Base-by-base conservation (phyloP, 2,888 invertebrate genomes). In the Leptogaster cylindrica region DNA sequence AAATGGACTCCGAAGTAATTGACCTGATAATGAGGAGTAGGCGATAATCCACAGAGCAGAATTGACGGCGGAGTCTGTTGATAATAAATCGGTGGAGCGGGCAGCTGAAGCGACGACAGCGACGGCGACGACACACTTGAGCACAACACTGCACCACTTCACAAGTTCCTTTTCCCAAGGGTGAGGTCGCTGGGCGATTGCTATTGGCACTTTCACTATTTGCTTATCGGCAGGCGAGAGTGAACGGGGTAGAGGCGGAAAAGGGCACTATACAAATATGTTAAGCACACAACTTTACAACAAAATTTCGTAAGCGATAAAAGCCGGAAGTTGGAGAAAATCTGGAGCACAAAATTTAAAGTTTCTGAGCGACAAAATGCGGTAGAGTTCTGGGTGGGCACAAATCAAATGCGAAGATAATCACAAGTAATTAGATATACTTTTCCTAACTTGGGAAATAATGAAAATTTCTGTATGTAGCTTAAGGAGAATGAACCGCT, bases 91-190 rank as follows among this genome's bases (percentile, higher is more conserved):
- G 27, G 31, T 52, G 52, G 16, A 16, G 16, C 25, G 18, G 27
- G 14, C 5, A 18, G 44, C 14, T 52, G 52, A 52, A 52, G 16
- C 31, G 52, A 16, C 31, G 31, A 31, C 33, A 33, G 31, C 27
- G 14, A 33, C 23, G 31, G 33, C 16, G 31, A 20, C 33, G 52
- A 52, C 52, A 52, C 52, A 52, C 52, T 52, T 52, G 33, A 52
- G 52, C 33, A 52, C 52, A 31, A 52, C 52, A 52, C 52, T 52
- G 52, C 52, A 52, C 52, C 28, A 52, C 52, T 46, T 52, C 52
- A 52, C 52, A 33, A 52, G 33, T 52, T 52, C 28, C 28, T 52
- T 31, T 6, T 20, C 46, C 23, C n/a, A 25, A 12, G 12, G 46
- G 23, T n/a, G 23, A 46, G 4, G 2, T 1, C 18, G 46, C 18